Conservation (phyloP, 1,140 invertebrate species). For the Aphaenogaster floridana region DNA sequence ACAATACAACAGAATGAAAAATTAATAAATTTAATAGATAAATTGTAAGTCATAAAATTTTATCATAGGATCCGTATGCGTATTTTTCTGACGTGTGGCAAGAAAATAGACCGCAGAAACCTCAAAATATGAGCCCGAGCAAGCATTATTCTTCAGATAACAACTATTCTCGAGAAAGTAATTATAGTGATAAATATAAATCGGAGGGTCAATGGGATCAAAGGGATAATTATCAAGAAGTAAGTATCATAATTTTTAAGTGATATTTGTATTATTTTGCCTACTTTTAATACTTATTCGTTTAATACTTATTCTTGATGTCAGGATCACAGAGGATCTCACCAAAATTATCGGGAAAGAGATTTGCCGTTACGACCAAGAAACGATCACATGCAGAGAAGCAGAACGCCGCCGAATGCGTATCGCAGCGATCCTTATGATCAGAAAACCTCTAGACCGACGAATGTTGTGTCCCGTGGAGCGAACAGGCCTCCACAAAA, state of each 20-base stretch:
- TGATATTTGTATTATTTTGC: slow-evolving; percentile 1
- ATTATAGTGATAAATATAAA: slow-evolving; percentile 83
- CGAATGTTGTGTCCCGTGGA: slow-evolving; percentile 63
- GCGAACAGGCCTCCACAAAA: slow-evolving; percentile 72
- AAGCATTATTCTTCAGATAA: slow-evolving; percentile 79
- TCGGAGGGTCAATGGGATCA: slow-evolving; percentile 81
- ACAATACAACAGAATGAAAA: background rate
- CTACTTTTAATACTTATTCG: background rate
- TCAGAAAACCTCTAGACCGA: slow-evolving; percentile 71
- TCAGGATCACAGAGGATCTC: slow-evolving; percentile 78
- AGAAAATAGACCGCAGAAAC: slow-evolving; percentile 82
- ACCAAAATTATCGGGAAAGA: slow-evolving; percentile 82
- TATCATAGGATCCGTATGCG: slow-evolving; percentile 83
- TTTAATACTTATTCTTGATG: slow-evolving; percentile 16
- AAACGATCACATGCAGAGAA: slow-evolving; percentile 75
- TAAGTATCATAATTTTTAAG: slow-evolving; percentile 65
- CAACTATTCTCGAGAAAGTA: slow-evolving; percentile 80
- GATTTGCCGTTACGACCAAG: slow-evolving; percentile 76
- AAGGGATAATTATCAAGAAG: slow-evolving; percentile 81
- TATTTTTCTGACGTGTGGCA: slow-evolving; percentile 86
- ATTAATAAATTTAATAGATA: background rate
- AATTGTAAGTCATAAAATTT: slow-evolving; percentile 31
- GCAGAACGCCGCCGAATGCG: slow-evolving; percentile 64
- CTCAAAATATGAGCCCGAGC: slow-evolving; percentile 61
- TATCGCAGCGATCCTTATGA: slow-evolving; percentile 78